phyloP scores from a whole-genome alignment of 1,140 invertebrate genomes.

The Odontomachus brunneus region DNA sequence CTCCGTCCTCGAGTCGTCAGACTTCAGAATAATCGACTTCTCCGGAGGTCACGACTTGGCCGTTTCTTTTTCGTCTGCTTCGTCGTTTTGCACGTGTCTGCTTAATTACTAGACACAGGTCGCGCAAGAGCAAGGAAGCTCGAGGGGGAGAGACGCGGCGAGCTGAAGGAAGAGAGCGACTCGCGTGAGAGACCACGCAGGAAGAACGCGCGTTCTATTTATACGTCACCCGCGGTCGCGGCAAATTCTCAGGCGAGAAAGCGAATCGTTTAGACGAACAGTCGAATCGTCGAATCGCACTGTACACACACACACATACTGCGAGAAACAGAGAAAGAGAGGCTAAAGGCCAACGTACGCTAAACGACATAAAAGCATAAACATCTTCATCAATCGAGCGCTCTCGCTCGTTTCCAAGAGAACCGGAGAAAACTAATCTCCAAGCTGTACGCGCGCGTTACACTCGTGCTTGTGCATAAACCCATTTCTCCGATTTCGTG shows the following conservation, averaged over 20 bases:
- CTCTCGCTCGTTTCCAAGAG: not conserved
- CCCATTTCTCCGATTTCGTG: too few species aligned
- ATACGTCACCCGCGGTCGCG: conserved; percentile 43
- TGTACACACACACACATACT: too few species aligned
- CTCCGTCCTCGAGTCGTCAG: not conserved
- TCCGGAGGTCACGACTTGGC: not conserved
- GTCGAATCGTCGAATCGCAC: not conserved
- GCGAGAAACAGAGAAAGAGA: not conserved
- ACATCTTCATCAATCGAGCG: not conserved
- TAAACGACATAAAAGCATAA: not conserved
- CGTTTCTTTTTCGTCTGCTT: not conserved
- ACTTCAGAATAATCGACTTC: conserved; percentile 2
- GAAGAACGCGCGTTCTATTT: conserved; percentile 65
- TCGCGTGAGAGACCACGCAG: conserved; percentile 2
- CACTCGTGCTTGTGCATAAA: too few species aligned
- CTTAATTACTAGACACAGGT: not conserved
- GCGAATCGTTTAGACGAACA: conserved; percentile 52
- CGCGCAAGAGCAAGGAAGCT: not conserved
- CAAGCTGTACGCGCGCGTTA: not conserved
- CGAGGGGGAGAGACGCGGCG: not conserved
- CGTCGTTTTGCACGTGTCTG: too few species aligned
- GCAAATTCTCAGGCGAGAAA: conserved; percentile 68
- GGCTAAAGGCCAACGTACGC: conserved; percentile 3
- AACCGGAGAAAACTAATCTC: not conserved
- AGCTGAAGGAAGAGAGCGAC: not conserved